Evolutionary conservation across 2,797 vertebrate genomes (phyloP).

Genomic region (Ctenopoma kingsleyae): DNA sequence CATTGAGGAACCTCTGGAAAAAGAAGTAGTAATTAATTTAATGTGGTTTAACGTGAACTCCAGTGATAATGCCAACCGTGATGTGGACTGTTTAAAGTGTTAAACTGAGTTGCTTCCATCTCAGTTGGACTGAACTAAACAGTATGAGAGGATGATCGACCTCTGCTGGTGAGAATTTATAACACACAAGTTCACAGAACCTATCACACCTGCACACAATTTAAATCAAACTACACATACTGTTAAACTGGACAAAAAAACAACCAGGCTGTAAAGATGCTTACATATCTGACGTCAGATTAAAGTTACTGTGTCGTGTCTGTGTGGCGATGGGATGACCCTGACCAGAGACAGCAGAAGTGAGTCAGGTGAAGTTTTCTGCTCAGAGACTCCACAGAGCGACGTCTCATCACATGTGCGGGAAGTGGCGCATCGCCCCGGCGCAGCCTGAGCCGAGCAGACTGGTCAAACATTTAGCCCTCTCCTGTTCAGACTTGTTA

Average conservation of each 20-base stretch:
- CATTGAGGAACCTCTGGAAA: constrained; percentile 1
- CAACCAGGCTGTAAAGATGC: neutral
- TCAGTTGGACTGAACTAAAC: neutral
- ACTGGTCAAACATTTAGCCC: constrained; percentile 31
- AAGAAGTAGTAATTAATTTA: neutral
- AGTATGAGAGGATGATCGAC: constrained; percentile 20
- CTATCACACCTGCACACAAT: neutral
- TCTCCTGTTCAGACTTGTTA: constrained; percentile 34
- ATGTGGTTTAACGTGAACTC: neutral
- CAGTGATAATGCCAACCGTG: neutral
- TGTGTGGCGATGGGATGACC: neutral
- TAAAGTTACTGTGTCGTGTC: rapidly evolving
- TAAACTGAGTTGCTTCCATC: neutral
- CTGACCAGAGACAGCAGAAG: neutral
- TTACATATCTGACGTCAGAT: rapidly evolving
- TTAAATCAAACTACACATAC: neutral
- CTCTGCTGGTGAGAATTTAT: constrained; percentile 55
- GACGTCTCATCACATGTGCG: constrained; percentile 13
- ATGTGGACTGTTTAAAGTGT: neutral
- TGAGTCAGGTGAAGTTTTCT: constrained; percentile 34
- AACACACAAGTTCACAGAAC: constrained; percentile 3
- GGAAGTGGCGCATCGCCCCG: constrained; percentile 31
- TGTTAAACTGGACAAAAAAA: neutral
- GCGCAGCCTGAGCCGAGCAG: constrained; percentile 36
- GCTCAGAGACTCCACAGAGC: constrained; percentile 3